phyloP scores from a whole-genome alignment of 2,113 vertebrate species.

The Ameiurus melas region DNA sequence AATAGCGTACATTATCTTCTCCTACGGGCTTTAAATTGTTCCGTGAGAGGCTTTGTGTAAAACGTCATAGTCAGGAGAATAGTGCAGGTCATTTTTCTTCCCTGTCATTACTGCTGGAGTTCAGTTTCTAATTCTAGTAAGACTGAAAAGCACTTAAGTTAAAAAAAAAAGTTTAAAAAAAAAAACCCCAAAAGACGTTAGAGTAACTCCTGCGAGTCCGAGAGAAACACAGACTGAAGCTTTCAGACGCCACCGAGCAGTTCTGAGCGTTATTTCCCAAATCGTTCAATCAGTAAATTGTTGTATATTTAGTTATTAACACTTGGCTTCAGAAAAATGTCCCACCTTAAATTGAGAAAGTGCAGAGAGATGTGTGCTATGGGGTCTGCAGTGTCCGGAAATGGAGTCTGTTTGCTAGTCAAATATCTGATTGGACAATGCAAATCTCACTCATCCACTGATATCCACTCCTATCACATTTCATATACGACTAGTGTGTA shows the following conservation, averaged over 20 bases:
- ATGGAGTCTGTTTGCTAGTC: conserved; percentile 65
- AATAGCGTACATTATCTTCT: conserved; percentile 58
- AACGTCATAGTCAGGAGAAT: neutral
- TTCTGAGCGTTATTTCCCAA: neutral
- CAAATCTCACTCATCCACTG: conserved; percentile 53
- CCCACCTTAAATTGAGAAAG: neutral
- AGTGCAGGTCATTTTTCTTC: neutral
- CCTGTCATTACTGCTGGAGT: conserved; percentile 9
- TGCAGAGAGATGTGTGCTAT: conserved; percentile 16
- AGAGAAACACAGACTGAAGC: neutral
- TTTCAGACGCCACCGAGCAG: neutral
- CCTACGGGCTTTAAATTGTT: neutral
- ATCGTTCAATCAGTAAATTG: too few species aligned
- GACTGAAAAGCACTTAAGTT: conserved; percentile 41
- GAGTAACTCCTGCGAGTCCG: neutral
- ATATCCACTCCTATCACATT: too few species aligned
- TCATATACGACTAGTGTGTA: neutral
- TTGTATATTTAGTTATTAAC: too few species aligned
- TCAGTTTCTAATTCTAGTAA: conserved; percentile 8
- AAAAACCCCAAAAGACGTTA: too few species aligned
- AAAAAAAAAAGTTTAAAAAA: neutral
- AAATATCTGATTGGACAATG: conserved; percentile 61
- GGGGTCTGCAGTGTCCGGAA: neutral
- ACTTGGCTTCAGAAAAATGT: neutral
- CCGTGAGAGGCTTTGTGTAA: conserved; percentile 35